Conservation (phyloP, 2,113 vertebrate genomes). For the Camelus dromedarius region DNA sequence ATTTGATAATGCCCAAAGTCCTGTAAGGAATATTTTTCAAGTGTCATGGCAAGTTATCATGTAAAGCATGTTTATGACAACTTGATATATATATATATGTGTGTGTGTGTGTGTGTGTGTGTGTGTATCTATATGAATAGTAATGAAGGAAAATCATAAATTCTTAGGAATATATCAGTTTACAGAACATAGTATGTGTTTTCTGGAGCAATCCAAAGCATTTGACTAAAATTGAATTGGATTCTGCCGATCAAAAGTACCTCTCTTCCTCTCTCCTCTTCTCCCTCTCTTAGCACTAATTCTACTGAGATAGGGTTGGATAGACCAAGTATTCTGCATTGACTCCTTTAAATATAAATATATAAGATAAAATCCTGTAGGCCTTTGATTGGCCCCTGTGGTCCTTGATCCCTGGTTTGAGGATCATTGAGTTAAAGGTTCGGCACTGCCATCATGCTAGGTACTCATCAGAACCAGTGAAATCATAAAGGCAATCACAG, state of each 20-base stretch:
- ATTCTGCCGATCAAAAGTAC: slow-evolving; percentile 19
- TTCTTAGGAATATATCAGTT: background rate
- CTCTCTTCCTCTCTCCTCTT: background rate
- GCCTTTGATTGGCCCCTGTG: background rate
- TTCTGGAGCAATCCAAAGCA: slow-evolving; percentile 46
- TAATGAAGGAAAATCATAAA: slow-evolving; percentile 9
- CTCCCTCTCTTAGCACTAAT: background rate
- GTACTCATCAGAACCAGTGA: background rate
- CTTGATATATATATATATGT: background rate
- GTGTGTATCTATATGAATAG: background rate
- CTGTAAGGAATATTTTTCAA: slow-evolving; percentile 43
- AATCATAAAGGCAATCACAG: background rate
- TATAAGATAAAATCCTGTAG: background rate
- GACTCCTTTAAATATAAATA: slow-evolving; percentile 14
- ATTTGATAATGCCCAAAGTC: slow-evolving; percentile 60
- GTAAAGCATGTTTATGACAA: slow-evolving; percentile 63
- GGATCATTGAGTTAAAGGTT: background rate
- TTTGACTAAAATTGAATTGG: slow-evolving; percentile 29
- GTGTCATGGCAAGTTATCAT: slow-evolving; percentile 32
- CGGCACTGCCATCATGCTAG: background rate
- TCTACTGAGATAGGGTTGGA: background rate
- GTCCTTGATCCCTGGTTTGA: background rate
- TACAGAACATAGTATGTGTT: background rate
- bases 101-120: no score
- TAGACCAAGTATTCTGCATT: background rate